These are phyloP conservation scores for Ophioderma brevispina DNA, from an alignment of 35 echinoderm and acorn worm species.

Conservation along the genomic window DNA sequence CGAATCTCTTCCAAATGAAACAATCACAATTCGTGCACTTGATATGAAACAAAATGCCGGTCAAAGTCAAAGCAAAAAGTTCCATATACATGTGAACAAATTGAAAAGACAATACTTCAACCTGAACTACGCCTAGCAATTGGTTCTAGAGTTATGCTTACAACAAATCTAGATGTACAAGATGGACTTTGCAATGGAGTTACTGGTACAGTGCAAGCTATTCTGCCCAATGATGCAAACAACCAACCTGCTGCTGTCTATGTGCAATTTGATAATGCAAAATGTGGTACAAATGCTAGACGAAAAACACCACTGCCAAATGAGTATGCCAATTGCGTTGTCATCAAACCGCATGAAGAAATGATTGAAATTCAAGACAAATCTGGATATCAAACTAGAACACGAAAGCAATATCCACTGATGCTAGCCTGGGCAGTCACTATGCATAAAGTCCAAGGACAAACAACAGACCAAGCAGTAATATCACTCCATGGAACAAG, in stretches of 20 bases:
- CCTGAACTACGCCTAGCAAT: constrained; percentile 5
- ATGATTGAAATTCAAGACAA: constrained; percentile 13
- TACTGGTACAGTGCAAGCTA: constrained; percentile 26
- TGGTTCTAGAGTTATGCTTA: constrained; percentile 62
- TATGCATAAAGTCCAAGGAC: constrained; percentile 41
- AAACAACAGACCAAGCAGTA: constrained; percentile 2
- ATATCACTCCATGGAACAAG: background rate
- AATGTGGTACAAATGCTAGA: constrained; percentile 22
- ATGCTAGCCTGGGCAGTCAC: constrained; percentile 33
- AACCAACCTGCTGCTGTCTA: background rate
- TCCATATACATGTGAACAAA: too few relatives aligned
- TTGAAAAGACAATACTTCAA: background rate
- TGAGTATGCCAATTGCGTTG: constrained; percentile 1
- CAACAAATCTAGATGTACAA: constrained; percentile 44
- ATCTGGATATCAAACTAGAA: background rate
- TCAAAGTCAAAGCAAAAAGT: too few relatives aligned
- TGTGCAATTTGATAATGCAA: constrained; percentile 48
- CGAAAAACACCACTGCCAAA: background rate
- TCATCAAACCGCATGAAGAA: constrained; percentile 6
- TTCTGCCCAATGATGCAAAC: background rate
- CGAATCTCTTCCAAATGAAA: too few relatives aligned
- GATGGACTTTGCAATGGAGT: constrained; percentile 60
- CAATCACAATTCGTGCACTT: too few relatives aligned
- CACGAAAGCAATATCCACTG: constrained; percentile 45
- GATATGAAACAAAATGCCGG: too few relatives aligned